phyloP scores from a whole-genome alignment of 2,797 vertebrate species.

The Smutsia gigantea region DNA sequence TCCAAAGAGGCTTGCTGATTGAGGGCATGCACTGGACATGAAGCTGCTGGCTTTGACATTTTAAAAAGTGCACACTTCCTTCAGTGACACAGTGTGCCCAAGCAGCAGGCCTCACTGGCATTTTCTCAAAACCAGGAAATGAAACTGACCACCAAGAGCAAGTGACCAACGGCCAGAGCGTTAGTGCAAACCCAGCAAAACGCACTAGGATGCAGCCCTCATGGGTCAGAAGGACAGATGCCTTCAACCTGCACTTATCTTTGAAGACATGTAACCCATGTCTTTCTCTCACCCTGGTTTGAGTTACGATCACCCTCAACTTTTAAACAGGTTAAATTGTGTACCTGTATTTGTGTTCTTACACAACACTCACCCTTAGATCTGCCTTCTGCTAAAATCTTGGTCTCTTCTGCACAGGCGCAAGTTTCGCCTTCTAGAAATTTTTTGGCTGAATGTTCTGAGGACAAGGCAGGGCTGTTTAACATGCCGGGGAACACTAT shows the following conservation, averaged over 20 bases:
- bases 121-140: conserved; percentile 78
- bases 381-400: no score
- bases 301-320: background rate
- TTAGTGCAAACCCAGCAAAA: conserved; percentile 78
- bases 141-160: conserved; percentile 79
- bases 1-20: conserved; percentile 13
- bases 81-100: conserved; percentile 57
- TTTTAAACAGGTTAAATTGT: background rate
- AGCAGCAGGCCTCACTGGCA: conserved; percentile 63
- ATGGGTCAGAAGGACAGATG: background rate
- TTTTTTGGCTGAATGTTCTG: background rate
- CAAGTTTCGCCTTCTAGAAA: background rate
- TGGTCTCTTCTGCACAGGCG: no score
- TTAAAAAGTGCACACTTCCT: conserved; percentile 76
- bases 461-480: background rate
- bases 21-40: conserved; percentile 49
- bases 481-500: background rate
- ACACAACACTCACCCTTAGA: background rate
- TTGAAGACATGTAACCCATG: background rate
- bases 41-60: conserved; percentile 74
- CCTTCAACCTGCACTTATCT: background rate
- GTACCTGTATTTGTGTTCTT: background rate
- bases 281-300: background rate
- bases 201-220: background rate
- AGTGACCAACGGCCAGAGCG: conserved; percentile 70